Base-by-base conservation (phyloP, 1,140 invertebrate genomes). In the Halesus radiatus region DNA sequence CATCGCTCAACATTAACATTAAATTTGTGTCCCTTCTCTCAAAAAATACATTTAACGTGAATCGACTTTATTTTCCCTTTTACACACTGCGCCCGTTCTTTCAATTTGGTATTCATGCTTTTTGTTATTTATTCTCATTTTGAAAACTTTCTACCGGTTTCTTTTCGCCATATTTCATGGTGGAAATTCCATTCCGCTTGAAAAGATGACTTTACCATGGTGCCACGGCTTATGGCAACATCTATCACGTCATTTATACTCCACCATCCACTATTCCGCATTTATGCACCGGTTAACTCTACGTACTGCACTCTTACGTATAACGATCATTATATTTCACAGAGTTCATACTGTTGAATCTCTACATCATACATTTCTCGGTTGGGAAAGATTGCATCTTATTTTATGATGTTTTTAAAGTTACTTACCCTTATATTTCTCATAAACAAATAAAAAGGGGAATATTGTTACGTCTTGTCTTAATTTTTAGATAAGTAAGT, bases 71-170 rank as follows among this genome's bases (percentile, higher is more conserved):
- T 45, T 45, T 73, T 64, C 20, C 53, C 4, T 58, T 72, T 66
- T 45, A 62, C 13, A 50, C 66, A 50, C 64, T 60, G 56, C 37
- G 23, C 72, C 78, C 26, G 37, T 73, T 78, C 80, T 78, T 81
- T 78, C 77, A 76, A 76, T 79, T 81, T 79, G 56, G 70, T 81
- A 76, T 81, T 81, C 73, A 81, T 81, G 77, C 80, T 79, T 81
- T 81, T 79, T 79, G 72, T 79, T 79, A 81, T 79, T 79, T 81
- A 81, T 81, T 81, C 77, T 50, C 76, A 72, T 78, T 81, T 75
- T 75, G 62, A 79, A 76, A 81, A 81, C n/a, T 79, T 81, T 79
- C 26, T 56, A 32, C 73, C 76, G 60, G 58, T 76, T 81, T 62
- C 64, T 52, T 74, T 54, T 15, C 1, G 52, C 72, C 80, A 81